Percentiles rank a stretch among this genome's conserved stretches.
Conservation (phyloP, 1,140 invertebrate species). For the Nymphalis io region DNA sequence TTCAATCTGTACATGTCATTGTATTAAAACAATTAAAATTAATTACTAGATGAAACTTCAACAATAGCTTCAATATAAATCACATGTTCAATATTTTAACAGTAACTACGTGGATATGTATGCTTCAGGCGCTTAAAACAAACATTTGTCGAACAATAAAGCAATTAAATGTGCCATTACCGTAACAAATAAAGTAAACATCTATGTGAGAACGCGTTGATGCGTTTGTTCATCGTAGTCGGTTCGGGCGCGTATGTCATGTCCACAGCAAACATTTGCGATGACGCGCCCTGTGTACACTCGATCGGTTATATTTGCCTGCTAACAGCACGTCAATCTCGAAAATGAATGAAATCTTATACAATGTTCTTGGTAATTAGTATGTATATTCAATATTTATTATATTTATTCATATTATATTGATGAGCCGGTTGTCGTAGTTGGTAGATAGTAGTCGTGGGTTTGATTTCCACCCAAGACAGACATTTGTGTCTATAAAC, state of each 20-base stretch:
- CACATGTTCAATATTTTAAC: not conserved
- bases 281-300: slow-evolving; percentile 52
- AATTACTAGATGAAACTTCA: too few relatives aligned
- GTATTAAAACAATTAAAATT: too few relatives aligned
- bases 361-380: not conserved
- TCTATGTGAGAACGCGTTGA: slow-evolving; percentile 50
- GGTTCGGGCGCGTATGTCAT: slow-evolving; percentile 31
- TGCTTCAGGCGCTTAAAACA: not conserved
- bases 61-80: not conserved
- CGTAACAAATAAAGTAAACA: slow-evolving; percentile 67
- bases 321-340: slow-evolving; percentile 44
- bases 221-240: slow-evolving; percentile 45
- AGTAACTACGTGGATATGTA: not conserved
- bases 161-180: slow-evolving; percentile 68
- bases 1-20: too few relatives aligned
- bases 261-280: slow-evolving; percentile 59
- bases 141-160: slow-evolving; percentile 41
- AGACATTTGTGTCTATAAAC: too few relatives aligned
- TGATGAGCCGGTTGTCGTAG: too few relatives aligned
- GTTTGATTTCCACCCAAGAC: too few relatives aligned
- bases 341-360: slow-evolving; percentile 19
- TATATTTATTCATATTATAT: too few relatives aligned
- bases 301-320: slow-evolving; percentile 48
- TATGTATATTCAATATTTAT: too few relatives aligned
- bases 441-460: too few relatives aligned